A percentile compares a stretch with the other conserved stretches of the same genome.
Conservation (phyloP, 2,113 vertebrate genomes). For the Austrofundulus limnaeus region DNA sequence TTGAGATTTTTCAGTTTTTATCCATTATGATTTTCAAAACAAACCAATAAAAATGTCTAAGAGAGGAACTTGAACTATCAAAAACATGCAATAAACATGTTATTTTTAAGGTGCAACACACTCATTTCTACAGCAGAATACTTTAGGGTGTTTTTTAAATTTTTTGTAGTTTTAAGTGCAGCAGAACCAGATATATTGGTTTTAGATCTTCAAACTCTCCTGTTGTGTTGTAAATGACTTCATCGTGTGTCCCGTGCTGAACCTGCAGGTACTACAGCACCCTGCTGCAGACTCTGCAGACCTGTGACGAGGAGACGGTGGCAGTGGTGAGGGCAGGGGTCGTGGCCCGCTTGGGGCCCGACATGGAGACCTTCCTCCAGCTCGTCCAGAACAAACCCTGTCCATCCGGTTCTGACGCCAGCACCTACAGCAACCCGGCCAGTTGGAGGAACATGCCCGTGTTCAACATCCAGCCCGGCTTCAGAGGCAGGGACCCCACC, state of each 20-base stretch:
- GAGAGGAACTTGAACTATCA: not conserved
- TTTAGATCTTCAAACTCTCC: too few relatives aligned
- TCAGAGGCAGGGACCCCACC: slow-evolving; percentile 69
- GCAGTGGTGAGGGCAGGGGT: slow-evolving; percentile 84
- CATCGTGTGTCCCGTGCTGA: not conserved
- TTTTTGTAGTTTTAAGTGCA: not conserved
- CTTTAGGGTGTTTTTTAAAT: too few relatives aligned
- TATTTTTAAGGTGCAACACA: not conserved
- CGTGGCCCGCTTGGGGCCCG: slow-evolving; percentile 87
- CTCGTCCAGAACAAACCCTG: slow-evolving; percentile 91
- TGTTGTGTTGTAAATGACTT: not conserved
- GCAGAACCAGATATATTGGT: not conserved
- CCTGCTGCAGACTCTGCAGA: slow-evolving; percentile 86
- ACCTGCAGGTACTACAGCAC: slow-evolving; percentile 90
- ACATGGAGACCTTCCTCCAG: slow-evolving; percentile 91
- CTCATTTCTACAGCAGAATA: too few relatives aligned
- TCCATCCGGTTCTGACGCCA: slow-evolving; percentile 58
- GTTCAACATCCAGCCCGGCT: slow-evolving; percentile 79
- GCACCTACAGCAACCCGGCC: slow-evolving; percentile 71
- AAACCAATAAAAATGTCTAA: not conserved
- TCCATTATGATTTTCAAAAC: too few relatives aligned
- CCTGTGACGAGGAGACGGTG: slow-evolving; percentile 89
- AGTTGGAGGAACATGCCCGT: slow-evolving; percentile 78
- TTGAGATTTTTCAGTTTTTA: too few relatives aligned
- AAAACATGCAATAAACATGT: not conserved